These are phyloP conservation scores for Caenorhabditis brenneri DNA, from an alignment of 1,140 invertebrate species.

Conservation along the genomic window DNA sequence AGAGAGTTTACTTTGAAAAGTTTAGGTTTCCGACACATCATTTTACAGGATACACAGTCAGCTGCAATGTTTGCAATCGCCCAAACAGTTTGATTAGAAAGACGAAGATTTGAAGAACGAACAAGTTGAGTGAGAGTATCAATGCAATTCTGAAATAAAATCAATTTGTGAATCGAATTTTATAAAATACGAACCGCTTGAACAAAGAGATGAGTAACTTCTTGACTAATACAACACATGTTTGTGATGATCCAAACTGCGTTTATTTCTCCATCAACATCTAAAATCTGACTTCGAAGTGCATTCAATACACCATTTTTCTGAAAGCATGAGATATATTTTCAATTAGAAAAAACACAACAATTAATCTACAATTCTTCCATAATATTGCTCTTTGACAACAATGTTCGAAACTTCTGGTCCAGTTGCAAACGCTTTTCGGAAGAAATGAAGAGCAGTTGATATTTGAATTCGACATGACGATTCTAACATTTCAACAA, in stretches of 20 bases:
- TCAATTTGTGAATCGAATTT: background rate
- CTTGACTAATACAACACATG: constrained; percentile 18
- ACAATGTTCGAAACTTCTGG: background rate
- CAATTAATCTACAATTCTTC: background rate
- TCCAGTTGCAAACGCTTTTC: background rate
- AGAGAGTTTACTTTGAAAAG: background rate
- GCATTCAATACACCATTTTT: constrained; percentile 15
- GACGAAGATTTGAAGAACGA: background rate
- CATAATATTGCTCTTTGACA: background rate
- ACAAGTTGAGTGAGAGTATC: background rate
- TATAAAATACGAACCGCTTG: background rate
- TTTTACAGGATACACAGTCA: background rate
- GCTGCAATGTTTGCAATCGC: constrained; percentile 8
- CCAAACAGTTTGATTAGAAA: background rate
- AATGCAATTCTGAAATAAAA: constrained; percentile 10
- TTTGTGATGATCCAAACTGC: constrained; percentile 28
- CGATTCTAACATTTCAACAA: constrained; percentile 6
- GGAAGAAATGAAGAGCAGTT: constrained; percentile 14
- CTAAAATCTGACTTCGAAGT: constrained; percentile 4
- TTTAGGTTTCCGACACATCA: constrained; percentile 1
- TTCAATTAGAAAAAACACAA: background rate
- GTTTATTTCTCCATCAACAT: background rate
- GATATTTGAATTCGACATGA: constrained; percentile 18
- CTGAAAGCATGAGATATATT: background rate
- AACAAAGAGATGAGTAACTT: constrained; percentile 28